Conservation (phyloP, 2,113 vertebrate species). For the Muntiacus reevesi region DNA sequence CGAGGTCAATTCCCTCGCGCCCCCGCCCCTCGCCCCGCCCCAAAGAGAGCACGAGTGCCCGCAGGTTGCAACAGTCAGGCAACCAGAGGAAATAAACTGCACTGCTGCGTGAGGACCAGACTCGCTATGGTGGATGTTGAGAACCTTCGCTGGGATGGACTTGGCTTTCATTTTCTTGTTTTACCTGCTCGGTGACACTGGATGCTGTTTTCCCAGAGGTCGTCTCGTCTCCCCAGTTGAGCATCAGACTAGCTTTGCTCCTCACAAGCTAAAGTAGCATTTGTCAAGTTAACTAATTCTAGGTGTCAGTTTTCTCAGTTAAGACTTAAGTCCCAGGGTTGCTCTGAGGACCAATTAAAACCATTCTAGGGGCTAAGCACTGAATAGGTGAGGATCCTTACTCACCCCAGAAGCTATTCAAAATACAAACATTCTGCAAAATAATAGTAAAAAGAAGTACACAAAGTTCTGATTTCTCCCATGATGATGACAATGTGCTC, state of each 20-base stretch:
- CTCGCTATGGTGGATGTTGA: neutral
- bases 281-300: neutral
- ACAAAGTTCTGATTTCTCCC: neutral
- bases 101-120: neutral
- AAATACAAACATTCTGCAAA: neutral
- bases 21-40: accelerated
- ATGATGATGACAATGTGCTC: neutral
- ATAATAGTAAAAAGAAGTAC: neutral
- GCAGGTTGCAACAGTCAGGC: neutral
- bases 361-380: neutral
- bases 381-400: neutral
- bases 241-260: neutral
- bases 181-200: neutral
- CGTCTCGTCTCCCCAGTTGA: neutral
- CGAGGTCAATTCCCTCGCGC: accelerated
- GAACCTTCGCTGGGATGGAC: neutral
- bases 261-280: neutral
- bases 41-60: neutral
- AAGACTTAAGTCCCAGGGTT: neutral
- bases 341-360: neutral
- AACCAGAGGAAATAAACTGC: neutral
- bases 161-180: neutral
- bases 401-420: neutral
- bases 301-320: neutral
- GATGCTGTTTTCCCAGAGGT: neutral